Evolutionary conservation across 2,113 vertebrate species (phyloP).

Genomic region (Pungitius pungitius): DNA sequence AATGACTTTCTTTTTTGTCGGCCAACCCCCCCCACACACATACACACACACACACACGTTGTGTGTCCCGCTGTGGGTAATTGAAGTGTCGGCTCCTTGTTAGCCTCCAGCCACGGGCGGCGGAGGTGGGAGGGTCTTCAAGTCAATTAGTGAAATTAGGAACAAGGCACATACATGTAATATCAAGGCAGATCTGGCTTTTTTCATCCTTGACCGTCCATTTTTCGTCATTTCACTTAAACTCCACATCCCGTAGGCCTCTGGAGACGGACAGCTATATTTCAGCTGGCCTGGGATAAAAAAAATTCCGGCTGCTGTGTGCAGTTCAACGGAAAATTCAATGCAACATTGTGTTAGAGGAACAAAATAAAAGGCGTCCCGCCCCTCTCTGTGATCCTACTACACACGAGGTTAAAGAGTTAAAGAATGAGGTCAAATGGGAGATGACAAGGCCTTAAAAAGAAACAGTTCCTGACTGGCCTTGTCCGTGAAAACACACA

Average conservation of each 20-base stretch:
- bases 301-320: not conserved
- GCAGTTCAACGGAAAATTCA: no score
- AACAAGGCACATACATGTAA: constrained; percentile 49
- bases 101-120: constrained; percentile 47
- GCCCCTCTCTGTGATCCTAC: constrained; percentile 1
- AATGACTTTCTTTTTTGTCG: constrained; percentile 32
- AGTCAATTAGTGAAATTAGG: constrained; percentile 63
- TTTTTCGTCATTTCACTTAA: constrained; percentile 23
- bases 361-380: constrained; percentile 12
- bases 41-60: constrained; percentile 33
- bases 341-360: constrained; percentile 2
- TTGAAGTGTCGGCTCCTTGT: constrained; percentile 58
- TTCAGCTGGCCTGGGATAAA: constrained; percentile 16
- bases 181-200: constrained; percentile 33
- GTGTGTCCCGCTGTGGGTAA: constrained; percentile 62
- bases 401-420: constrained; percentile 15
- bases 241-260: constrained; percentile 38
- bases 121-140: constrained; percentile 31
- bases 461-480: constrained; percentile 52
- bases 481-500: constrained; percentile 32
- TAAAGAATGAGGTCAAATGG: constrained; percentile 32
- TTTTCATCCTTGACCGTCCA: constrained; percentile 12
- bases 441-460: no score
- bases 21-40: constrained; percentile 10
- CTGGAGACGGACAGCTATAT: constrained; percentile 29